These are phyloP conservation scores for Oryzias sinensis DNA, from an alignment of 2,797 vertebrate genomes.

Conservation along the genomic window DNA sequence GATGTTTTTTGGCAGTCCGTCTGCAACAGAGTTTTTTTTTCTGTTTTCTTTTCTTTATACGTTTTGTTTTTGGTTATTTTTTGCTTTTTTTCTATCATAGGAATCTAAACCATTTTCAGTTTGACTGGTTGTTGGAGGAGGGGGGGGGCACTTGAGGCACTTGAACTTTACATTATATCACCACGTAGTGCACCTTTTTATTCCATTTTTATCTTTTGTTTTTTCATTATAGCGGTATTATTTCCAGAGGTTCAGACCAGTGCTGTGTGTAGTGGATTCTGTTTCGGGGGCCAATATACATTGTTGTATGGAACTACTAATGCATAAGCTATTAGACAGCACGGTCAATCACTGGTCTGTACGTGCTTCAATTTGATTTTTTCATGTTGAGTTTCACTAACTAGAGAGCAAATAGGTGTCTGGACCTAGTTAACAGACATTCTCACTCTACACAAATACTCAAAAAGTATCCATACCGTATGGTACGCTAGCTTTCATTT, in stretches of 20 bases:
- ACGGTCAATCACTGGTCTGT: constrained; percentile 32
- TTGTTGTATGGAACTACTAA: constrained; percentile 36
- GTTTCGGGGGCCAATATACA: constrained; percentile 61
- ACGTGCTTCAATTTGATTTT: constrained; percentile 42
- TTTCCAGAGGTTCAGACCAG: constrained; percentile 41
- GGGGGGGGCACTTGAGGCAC: constrained; percentile 56
- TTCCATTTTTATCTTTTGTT: constrained; percentile 1
- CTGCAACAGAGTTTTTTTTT: constrained; percentile 14
- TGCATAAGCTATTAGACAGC: constrained; percentile 63
- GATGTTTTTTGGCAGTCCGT: constrained; percentile 24
- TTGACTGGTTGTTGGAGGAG: constrained; percentile 38
- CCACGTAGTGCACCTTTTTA: constrained; percentile 33
- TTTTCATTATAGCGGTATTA: constrained; percentile 68
- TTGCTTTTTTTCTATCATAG: constrained; percentile 27
- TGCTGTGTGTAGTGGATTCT: constrained; percentile 61
- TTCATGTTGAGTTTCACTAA: constrained; percentile 12
- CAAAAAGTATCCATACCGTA: constrained; percentile 20
- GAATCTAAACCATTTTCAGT: constrained; percentile 43
- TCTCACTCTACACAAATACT: constrained; percentile 15
- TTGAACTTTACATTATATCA: constrained; percentile 54
- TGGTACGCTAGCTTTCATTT: constrained; percentile 55
- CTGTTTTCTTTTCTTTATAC: constrained; percentile 30
- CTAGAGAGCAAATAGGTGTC: constrained; percentile 15
- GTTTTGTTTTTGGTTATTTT: constrained; percentile 42
- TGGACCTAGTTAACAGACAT: constrained; percentile 19